phyloP scores from a whole-genome alignment of 2,113 vertebrate genomes.

The Sebastes schlegelii region DNA sequence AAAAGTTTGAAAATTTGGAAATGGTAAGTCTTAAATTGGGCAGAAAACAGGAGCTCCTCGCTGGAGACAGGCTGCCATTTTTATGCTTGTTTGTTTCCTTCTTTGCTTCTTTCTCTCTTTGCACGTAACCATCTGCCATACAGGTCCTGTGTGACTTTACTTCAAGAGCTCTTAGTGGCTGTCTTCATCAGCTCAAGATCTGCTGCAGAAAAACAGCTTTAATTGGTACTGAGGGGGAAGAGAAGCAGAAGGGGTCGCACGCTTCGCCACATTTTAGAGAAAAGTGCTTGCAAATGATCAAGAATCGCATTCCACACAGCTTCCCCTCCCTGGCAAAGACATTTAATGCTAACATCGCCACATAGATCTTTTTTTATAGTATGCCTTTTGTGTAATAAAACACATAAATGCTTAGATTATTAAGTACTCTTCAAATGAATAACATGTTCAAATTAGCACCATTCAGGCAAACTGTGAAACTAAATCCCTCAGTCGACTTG shows the following conservation, averaged over 20 bases:
- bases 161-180: slow-evolving; percentile 79
- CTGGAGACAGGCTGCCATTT: slow-evolving; percentile 73
- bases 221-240: slow-evolving; percentile 75
- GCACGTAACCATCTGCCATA: slow-evolving; percentile 79
- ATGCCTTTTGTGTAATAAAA: slow-evolving; percentile 30
- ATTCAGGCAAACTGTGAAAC: slow-evolving; percentile 4
- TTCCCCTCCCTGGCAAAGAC: slow-evolving; percentile 9
- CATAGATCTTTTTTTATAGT: slow-evolving; percentile 1
- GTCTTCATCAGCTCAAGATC: slow-evolving; percentile 77
- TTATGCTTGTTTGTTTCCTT: slow-evolving; percentile 74
- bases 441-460: slow-evolving; percentile 16
- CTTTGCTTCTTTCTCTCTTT: slow-evolving; percentile 60
- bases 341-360: slow-evolving; percentile 18
- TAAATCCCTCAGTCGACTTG: not conserved
- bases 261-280: slow-evolving; percentile 48
- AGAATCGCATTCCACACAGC: slow-evolving; percentile 27
- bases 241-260: slow-evolving; percentile 56
- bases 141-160: slow-evolving; percentile 77
- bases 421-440: slow-evolving; percentile 20
- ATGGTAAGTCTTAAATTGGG: slow-evolving; percentile 67
- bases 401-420: not conserved
- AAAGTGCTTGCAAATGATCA: slow-evolving; percentile 50
- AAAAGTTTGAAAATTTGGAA: slow-evolving; percentile 64
- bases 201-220: slow-evolving; percentile 78
- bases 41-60: slow-evolving; percentile 62